phyloP scores from a whole-genome alignment of 2,797 vertebrate species.

The Pseudochirops cupreus region DNA sequence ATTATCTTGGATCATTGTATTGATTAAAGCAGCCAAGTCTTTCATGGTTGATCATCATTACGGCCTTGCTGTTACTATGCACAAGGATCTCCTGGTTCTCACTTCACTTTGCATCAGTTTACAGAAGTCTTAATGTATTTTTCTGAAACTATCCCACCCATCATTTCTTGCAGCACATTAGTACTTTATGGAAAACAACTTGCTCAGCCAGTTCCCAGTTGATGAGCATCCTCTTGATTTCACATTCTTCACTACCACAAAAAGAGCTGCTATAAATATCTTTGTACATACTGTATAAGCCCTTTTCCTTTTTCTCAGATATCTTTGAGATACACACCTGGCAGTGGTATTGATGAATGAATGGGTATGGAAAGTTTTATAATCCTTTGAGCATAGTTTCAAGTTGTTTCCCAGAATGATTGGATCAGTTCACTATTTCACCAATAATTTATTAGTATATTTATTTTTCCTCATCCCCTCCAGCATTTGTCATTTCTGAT shows the following conservation, averaged over 20 bases:
- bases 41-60: background rate
- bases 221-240: background rate
- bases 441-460: too few relatives aligned
- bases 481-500: too few relatives aligned
- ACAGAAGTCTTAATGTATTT: background rate
- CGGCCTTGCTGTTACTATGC: background rate
- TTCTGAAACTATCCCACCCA: background rate
- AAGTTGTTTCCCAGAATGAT: too few relatives aligned
- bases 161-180: background rate
- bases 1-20: background rate
- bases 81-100: background rate
- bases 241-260: background rate
- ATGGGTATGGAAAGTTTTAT: too few relatives aligned
- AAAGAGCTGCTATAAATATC: background rate
- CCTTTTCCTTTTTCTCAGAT: too few relatives aligned
- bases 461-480: too few relatives aligned
- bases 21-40: background rate
- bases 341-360: too few relatives aligned
- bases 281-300: too few relatives aligned
- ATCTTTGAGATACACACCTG: too few relatives aligned
- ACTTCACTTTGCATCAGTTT: background rate
- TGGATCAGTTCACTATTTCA: too few relatives aligned
- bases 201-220: background rate
- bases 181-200: background rate
- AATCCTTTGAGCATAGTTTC: too few relatives aligned